phyloP scores from a whole-genome alignment of 2,113 vertebrate species.

The Crocuta crocuta region DNA sequence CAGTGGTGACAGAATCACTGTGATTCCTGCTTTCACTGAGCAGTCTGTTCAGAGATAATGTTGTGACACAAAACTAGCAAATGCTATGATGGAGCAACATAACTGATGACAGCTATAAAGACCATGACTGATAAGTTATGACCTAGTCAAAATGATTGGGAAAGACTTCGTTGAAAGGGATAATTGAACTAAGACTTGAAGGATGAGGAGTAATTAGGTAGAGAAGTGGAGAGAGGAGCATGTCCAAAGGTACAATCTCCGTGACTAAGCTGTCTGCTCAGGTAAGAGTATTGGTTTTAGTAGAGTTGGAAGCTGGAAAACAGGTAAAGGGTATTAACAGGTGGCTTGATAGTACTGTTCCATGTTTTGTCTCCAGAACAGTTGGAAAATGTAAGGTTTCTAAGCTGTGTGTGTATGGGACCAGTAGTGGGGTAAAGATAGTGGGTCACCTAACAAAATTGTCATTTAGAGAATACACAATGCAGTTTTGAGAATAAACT shows the following conservation, averaged over 20 bases:
- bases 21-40: background rate
- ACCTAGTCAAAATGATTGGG: background rate
- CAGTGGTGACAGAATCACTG: background rate
- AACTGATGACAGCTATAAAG: background rate
- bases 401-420: background rate
- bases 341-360: background rate
- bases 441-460: slow-evolving; percentile 57
- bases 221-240: background rate
- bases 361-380: slow-evolving; percentile 5
- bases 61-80: background rate
- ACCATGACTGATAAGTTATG: background rate
- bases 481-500: slow-evolving; percentile 47
- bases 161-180: background rate
- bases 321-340: background rate
- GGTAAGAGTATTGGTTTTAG: background rate
- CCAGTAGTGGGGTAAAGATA: background rate
- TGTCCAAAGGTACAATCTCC: background rate
- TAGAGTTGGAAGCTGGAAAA: background rate
- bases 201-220: background rate
- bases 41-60: background rate
- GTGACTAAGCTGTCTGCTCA: background rate
- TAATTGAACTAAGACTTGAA: background rate
- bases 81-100: background rate
- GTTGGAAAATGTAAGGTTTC: background rate
- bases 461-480: slow-evolving; percentile 11